Base-by-base conservation (phyloP, 2,888 invertebrate species). In the Lumbricus terrestris region DNA sequence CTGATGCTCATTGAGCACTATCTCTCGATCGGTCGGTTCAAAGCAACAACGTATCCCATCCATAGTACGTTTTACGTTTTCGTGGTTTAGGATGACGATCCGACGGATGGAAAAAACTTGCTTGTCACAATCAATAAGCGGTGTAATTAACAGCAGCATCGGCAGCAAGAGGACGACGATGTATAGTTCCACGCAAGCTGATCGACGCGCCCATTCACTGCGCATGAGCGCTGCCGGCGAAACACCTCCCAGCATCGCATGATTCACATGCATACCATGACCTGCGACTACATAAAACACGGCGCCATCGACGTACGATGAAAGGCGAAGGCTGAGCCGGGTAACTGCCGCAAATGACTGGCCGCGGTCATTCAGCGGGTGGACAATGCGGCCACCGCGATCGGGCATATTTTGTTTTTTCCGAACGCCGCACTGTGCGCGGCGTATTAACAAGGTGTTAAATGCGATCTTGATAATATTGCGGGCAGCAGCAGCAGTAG, bases 181-280 rank as follows among this genome's bases (percentile, higher is more conserved):
- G 85, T 35, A 85, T 35, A 33, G 85, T 37, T 37, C 35, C 18
- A 35, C 37, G 35, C 34, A 37, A 35, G n/a, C n/a, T n/a, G 69
- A 69, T 29, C 69, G 29, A 69, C 8, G n/a, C 69, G n/a, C n/a
- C n/a, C 11, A 69, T 69, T n/a, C 69, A n/a, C 8, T n/a, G 69
- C 69, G 34, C 85, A 85, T 11, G 34, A 37, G 35, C 2, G 85
- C 85, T 35, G 85, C 11, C 83, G 33, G n/a, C n/a, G 82, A 35
- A 85, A 85, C 4, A 35, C 20, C 34, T 85, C 85, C 85, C 34
- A 6, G 35, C 85, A 37, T n/a, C n/a, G n/a, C 85, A 37, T 33
- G 85, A 85, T 85, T 85, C 85, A 33, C 85, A 85, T 85, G 34
- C 85, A 85, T 35, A 85, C 85, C 85, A 37, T 34, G 85, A 85